Evolutionary conservation across 2,888 invertebrate species (phyloP).

Genomic region (Pomacea canaliculata): DNA sequence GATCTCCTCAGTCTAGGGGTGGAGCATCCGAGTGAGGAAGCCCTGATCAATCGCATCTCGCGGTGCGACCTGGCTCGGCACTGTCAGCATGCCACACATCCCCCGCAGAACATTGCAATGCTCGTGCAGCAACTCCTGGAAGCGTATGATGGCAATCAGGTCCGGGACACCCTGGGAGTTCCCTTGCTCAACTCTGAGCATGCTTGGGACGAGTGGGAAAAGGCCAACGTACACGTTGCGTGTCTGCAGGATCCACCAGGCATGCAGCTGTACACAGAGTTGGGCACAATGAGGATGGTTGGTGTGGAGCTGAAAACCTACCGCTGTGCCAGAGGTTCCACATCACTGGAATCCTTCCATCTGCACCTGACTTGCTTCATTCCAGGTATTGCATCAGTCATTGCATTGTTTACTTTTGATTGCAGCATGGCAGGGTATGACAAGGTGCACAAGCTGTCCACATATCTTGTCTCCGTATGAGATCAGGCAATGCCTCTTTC

Average conservation of each 20-base stretch:
- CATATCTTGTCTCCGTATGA: no score
- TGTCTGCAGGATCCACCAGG: constrained; percentile 24
- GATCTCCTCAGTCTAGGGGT: not conserved
- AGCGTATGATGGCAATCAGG: constrained; percentile 10
- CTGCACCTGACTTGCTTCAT: constrained; percentile 28
- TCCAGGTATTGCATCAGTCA: constrained; percentile 8
- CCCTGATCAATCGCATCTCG: constrained; percentile 31
- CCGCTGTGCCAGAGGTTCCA: constrained; percentile 45
- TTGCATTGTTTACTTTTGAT: not conserved
- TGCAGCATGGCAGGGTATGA: not conserved
- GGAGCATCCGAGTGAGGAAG: constrained; percentile 25
- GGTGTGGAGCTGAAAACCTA: constrained; percentile 38
- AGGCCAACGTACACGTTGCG: constrained; percentile 19
- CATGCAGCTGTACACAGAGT: constrained; percentile 33
- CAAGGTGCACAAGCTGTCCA: no score
- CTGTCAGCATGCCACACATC: constrained; percentile 39
- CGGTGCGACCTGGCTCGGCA: constrained; percentile 36
- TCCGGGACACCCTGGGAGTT: constrained; percentile 33
- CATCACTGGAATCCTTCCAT: constrained; percentile 51
- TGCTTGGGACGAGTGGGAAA: constrained; percentile 17
- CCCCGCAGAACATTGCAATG: constrained; percentile 20
- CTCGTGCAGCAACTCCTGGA: constrained; percentile 30
- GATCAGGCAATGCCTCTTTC: no score
- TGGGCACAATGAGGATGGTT: constrained; percentile 37
- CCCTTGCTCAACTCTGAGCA: constrained; percentile 31